Base-by-base conservation (phyloP, 2,113 vertebrate species). In the Arenaria interpres region DNA sequence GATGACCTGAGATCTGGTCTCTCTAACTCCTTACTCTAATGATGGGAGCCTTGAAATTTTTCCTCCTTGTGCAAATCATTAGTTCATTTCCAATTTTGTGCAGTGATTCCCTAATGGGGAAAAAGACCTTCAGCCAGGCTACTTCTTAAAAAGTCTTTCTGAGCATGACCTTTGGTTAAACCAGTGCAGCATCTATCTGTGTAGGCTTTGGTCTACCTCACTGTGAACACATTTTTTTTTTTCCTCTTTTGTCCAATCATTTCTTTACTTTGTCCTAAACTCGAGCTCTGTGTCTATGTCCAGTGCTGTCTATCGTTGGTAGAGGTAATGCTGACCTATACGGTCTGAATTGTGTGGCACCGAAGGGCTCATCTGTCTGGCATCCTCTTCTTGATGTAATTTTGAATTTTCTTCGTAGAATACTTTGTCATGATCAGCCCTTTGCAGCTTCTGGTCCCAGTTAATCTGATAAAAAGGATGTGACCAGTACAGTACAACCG, bases 401-500 rank as follows among this genome's bases (percentile, higher is more conserved):
- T 85, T 50, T 59, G 54, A 56, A 48, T 88, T 73, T 63, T 51
- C 79, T 69, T 9, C 39, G 1, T 9, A 2, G 20, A 37, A 21
- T n/a, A 28, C 69, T 91, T 72, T 53, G 27, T 90, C 82, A 57
- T 28, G 2, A 33, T 51, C 75, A 73, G 39, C 72, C 27, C 43
- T 3, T 21, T 10, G 90, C 77, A 83, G 71, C 85, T 82, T 19
- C 69, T 75, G 85, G 9, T 87, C 53, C 51, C 33, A 4, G 62
- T 30, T 85, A 83, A 91, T 80, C 66, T 69, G 53, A 93, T 94
- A 5, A 62, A 21, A 39, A 50, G 28, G 63, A 56, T 72, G 74
- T 54, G 77, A 75, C 14, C 67, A 8, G 51, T 28, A 32, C 20
- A 2, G 17, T 19, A 39, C 0, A 3, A 27, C 33, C 5, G 0